A percentile compares a stretch with the other conserved stretches of the same genome.
Evolutionary conservation across 1,140 invertebrate species (phyloP).

Genomic region (Mesaphorura yosii): DNA sequence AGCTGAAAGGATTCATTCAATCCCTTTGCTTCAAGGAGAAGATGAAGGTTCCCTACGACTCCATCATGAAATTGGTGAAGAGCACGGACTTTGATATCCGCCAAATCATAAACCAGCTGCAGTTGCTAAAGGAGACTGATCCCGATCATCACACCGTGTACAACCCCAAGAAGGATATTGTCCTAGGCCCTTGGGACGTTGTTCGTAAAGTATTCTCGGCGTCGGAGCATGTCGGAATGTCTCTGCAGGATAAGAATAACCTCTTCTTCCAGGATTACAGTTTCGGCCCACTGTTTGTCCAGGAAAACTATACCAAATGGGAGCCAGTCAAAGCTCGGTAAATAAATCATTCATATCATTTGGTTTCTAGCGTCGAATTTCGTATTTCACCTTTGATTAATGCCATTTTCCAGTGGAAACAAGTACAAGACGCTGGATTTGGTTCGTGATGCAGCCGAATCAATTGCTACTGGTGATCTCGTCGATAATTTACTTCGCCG

Average conservation of each 20-base stretch:
- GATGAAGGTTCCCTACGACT: conserved; percentile 63
- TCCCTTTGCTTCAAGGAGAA: conserved; percentile 84
- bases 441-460: conserved; percentile 66
- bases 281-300: conserved; percentile 86
- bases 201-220: conserved; percentile 75
- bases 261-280: conserved; percentile 97
- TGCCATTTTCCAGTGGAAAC: conserved; percentile 29
- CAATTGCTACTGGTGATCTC: conserved; percentile 72
- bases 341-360: neutral
- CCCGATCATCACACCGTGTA: conserved; percentile 38
- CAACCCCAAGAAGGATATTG: conserved; percentile 57
- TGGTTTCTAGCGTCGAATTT: neutral
- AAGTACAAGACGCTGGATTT: conserved; percentile 46
- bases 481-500: conserved; percentile 68
- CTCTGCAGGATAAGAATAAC: conserved; percentile 70
- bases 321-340: conserved; percentile 15
- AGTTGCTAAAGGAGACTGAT: conserved; percentile 54
- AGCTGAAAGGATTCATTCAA: conserved; percentile 87
- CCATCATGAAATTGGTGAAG: conserved; percentile 69
- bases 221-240: conserved; percentile 70
- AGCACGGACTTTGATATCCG: conserved; percentile 86
- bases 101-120: conserved; percentile 79
- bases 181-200: conserved; percentile 79
- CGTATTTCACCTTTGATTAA: neutral
- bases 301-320: conserved; percentile 79